Percentiles rank a stretch among this genome's conserved stretches.
These are phyloP conservation scores for Hydrocynus forskahlii DNA, from an alignment of 2,797 vertebrate species.

Conservation along the genomic window DNA sequence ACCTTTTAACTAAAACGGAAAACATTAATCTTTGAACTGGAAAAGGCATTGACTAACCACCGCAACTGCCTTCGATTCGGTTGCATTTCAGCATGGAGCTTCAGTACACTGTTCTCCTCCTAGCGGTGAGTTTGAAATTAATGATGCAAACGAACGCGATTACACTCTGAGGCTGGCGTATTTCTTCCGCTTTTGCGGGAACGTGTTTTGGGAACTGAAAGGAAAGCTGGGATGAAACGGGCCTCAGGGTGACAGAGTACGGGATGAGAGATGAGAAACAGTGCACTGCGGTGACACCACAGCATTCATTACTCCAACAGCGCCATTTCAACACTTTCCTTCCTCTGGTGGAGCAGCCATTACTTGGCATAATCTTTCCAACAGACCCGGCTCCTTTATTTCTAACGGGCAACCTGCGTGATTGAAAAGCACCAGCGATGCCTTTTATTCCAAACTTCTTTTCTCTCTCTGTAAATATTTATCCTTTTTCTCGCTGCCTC, in stretches of 20 bases:
- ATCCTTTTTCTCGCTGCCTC: slow-evolving; percentile 14
- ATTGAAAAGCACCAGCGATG: slow-evolving; percentile 26
- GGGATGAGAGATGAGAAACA: slow-evolving; percentile 37
- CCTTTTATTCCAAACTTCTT: slow-evolving; percentile 14
- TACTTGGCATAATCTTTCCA: slow-evolving; percentile 30
- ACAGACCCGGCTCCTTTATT: background rate
- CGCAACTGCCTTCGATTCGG: background rate
- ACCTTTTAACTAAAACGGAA: slow-evolving; percentile 15
- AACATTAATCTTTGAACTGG: slow-evolving; percentile 13
- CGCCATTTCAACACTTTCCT: slow-evolving; percentile 37
- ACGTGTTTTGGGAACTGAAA: slow-evolving; percentile 40
- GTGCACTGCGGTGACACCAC: slow-evolving; percentile 35
- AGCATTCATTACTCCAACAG: slow-evolving; percentile 38
- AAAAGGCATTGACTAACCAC: slow-evolving; percentile 4
- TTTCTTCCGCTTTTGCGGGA: slow-evolving; percentile 26
- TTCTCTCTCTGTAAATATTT: slow-evolving; percentile 41
- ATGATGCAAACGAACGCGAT: slow-evolving; percentile 30
- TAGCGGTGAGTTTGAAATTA: slow-evolving; percentile 37
- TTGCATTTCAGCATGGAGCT: slow-evolving; percentile 7
- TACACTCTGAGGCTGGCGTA: slow-evolving; percentile 19
- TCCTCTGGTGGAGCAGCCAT: slow-evolving; percentile 23
- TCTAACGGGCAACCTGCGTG: slow-evolving; percentile 28
- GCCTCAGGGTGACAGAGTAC: slow-evolving; percentile 43
- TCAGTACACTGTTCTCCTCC: slow-evolving; percentile 11
- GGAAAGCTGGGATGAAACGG: slow-evolving; percentile 32